Evolutionary conservation across 35 echinoderm and acorn worm genomes (phyloP).

Genomic region (Lytechinus pictus): DNA sequence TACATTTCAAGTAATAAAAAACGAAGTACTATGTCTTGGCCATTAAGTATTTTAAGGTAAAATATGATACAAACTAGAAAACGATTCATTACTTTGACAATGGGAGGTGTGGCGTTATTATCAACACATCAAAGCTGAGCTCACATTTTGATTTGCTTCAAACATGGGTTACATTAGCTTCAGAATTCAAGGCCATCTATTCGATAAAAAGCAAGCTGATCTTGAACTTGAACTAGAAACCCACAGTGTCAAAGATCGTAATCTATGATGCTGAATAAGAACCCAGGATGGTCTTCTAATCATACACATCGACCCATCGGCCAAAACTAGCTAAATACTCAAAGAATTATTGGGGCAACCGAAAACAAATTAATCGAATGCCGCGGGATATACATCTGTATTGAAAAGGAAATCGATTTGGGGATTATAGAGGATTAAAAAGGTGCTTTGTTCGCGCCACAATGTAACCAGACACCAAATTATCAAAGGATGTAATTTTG

Average conservation of each 20-base stretch:
- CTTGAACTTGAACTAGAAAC: neutral
- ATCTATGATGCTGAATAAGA: neutral
- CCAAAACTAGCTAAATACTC: neutral
- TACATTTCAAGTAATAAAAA: too few relatives aligned
- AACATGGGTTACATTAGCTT: neutral
- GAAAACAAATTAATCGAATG: neutral
- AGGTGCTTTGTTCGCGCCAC: neutral
- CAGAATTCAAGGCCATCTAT: neutral
- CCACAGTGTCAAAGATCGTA: neutral
- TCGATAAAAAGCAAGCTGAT: neutral
- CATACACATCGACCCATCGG: neutral
- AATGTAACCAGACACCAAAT: neutral
- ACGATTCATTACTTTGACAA: too few relatives aligned
- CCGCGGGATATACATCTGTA: neutral
- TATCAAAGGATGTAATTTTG: neutral
- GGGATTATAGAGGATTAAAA: conserved; percentile 13
- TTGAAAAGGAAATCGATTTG: neutral
- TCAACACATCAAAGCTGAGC: too few relatives aligned
- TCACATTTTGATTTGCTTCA: neutral
- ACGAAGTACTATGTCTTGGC: too few relatives aligned
- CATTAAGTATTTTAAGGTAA: too few relatives aligned
- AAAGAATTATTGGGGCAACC: neutral
- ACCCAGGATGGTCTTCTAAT: neutral
- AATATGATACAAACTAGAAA: too few relatives aligned
- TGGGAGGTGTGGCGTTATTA: too few relatives aligned